These are phyloP conservation scores for Dendrocincla tyrannina DNA, from an alignment of 2,797 vertebrate genomes.

Conservation along the genomic window DNA sequence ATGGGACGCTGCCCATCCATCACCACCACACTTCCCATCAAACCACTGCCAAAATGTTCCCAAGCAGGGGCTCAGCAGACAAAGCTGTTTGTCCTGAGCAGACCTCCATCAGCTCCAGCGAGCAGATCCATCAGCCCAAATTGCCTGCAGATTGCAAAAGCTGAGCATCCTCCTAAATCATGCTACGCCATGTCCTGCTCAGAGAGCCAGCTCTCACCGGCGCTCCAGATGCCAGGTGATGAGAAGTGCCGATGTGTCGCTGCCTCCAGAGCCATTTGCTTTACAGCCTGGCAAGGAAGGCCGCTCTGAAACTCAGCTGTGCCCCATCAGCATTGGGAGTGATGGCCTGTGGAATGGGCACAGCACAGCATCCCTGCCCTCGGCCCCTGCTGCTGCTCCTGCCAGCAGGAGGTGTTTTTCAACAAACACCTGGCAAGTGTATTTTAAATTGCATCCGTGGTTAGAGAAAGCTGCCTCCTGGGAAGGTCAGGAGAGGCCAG, in stretches of 20 bases:
- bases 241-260: slow-evolving; percentile 6
- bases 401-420: slow-evolving; percentile 13
- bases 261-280: slow-evolving; percentile 46
- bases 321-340: background rate
- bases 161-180: slow-evolving; percentile 9
- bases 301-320: slow-evolving; percentile 1
- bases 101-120: background rate
- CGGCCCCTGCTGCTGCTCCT: background rate
- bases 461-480: slow-evolving; percentile 56
- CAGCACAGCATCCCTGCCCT: background rate
- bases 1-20: background rate
- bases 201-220: background rate
- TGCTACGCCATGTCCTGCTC: background rate
- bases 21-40: fast-evolving
- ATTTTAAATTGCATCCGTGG: slow-evolving; percentile 8
- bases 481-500: slow-evolving; percentile 31
- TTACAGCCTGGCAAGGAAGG: slow-evolving; percentile 37
- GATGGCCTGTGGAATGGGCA: background rate
- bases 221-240: slow-evolving; percentile 57
- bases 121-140: slow-evolving; percentile 42
- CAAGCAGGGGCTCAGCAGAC: background rate
- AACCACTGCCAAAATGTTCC: fast-evolving
- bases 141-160: background rate
- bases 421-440: slow-evolving; percentile 39
- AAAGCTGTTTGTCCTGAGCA: slow-evolving; percentile 41